Conservation (phyloP, 30 jellyfish, hydroid and myxozoan species). For the Haliclystus octoradiatus region DNA sequence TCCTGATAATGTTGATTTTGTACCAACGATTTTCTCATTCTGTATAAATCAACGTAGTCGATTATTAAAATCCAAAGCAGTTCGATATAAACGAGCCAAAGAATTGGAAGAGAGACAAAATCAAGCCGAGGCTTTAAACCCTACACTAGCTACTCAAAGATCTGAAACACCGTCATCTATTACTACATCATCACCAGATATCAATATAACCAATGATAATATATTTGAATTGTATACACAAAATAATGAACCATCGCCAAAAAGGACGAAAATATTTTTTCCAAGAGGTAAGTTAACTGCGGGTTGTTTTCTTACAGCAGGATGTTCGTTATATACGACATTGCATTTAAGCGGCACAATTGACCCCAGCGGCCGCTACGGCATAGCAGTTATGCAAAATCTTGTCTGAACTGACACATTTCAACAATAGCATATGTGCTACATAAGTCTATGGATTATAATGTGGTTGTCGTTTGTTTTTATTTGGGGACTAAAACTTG, state of each 20-base stretch:
- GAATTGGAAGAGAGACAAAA: too few relatives aligned
- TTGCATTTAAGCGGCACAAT: too few relatives aligned
- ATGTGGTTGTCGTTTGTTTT: too few relatives aligned
- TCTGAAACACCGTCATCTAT: neutral
- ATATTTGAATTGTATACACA: too few relatives aligned
- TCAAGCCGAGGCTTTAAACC: neutral
- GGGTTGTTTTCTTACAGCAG: too few relatives aligned
- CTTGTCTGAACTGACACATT: too few relatives aligned
- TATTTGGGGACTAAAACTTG: too few relatives aligned
- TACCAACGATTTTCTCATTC: neutral
- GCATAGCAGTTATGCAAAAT: too few relatives aligned
- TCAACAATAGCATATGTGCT: too few relatives aligned
- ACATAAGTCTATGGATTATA: too few relatives aligned
- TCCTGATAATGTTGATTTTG: neutral
- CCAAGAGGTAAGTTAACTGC: neutral
- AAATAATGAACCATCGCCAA: neutral
- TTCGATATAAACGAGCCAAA: neutral
- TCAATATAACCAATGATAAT: neutral
- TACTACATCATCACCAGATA: neutral
- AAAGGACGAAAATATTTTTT: neutral
- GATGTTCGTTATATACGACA: too few relatives aligned
- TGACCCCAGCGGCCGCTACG: too few relatives aligned
- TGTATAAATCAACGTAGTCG: neutral
- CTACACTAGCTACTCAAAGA: neutral
- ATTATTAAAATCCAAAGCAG: neutral